Evolutionary conservation across 2,797 vertebrate genomes (phyloP).

Genomic region (Hapalemur alaotrensis): DNA sequence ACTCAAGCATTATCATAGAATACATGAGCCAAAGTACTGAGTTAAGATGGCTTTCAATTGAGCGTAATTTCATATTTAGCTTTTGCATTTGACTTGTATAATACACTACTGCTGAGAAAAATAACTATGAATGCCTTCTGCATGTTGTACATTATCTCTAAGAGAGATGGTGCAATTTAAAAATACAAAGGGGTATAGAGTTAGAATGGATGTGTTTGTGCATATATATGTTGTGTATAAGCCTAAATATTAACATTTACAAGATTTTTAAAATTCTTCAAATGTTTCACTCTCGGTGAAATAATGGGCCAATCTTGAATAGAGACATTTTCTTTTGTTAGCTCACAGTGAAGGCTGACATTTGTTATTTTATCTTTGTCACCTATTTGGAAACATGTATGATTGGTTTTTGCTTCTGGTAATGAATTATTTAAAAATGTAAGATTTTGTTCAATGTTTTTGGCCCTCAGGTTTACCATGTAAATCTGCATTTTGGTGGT

Average conservation of each 20-base stretch:
- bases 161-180: conserved; percentile 46
- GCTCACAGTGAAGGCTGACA: not conserved
- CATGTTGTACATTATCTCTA: conserved; percentile 53
- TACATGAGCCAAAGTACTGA: conserved; percentile 32
- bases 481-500: conserved; percentile 56
- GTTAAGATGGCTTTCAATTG: not conserved
- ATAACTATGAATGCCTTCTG: conserved; percentile 57
- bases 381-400: not conserved
- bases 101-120: conserved; percentile 38
- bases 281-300: conserved; percentile 16
- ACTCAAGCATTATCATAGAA: conserved; percentile 18
- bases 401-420: conserved; percentile 14
- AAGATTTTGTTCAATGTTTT: conserved; percentile 35
- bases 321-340: conserved; percentile 19
- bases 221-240: not conserved
- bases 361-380: conserved; percentile 27
- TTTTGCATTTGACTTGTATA: conserved; percentile 52
- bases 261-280: conserved; percentile 20
- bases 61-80: conserved; percentile 38
- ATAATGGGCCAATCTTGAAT: not conserved
- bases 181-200: conserved; percentile 34
- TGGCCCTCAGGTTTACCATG: conserved; percentile 54
- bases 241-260: conserved; percentile 24
- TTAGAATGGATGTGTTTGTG: conserved; percentile 47
- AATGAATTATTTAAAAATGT: conserved; percentile 45